A percentile compares a stretch with the other conserved stretches of the same genome.
These are phyloP conservation scores for Oenanthe melanoleuca DNA, from an alignment of 2,113 vertebrate species.

Conservation along the genomic window DNA sequence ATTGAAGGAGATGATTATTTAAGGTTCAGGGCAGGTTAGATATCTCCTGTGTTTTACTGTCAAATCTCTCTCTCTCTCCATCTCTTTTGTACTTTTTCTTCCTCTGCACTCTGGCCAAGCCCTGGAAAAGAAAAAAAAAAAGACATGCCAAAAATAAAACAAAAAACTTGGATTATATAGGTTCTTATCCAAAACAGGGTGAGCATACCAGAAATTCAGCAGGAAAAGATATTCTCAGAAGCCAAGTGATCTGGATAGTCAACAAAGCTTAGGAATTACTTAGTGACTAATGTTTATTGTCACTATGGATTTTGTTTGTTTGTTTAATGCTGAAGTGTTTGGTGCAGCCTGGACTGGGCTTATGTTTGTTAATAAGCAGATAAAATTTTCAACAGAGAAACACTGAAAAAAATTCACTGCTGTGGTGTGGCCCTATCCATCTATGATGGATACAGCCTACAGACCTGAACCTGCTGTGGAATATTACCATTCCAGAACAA, in stretches of 20 bases:
- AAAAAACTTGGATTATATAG: neutral
- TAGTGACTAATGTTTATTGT: neutral
- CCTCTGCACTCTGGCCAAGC: neutral
- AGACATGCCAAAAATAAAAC: neutral
- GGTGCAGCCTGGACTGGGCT: neutral
- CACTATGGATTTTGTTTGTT: slow-evolving; percentile 1
- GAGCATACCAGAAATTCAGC: neutral
- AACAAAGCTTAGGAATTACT: neutral
- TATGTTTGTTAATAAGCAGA: neutral
- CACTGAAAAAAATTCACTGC: neutral
- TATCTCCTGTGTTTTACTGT: neutral
- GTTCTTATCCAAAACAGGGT: neutral
- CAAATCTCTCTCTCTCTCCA: neutral
- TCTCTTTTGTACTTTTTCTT: neutral
- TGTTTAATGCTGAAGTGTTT: slow-evolving; percentile 4
- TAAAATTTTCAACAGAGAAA: neutral
- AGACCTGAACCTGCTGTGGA: neutral
- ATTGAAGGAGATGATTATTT: slow-evolving; percentile 1
- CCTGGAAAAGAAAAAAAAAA: neutral
- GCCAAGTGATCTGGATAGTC: neutral
- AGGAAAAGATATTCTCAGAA: neutral
- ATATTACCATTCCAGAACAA: neutral
- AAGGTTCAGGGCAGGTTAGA: neutral
- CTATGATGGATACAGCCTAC: neutral
- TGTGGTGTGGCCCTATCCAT: neutral